phyloP scores from a whole-genome alignment of 2,797 vertebrate genomes.

The Holocentrus rufus region DNA sequence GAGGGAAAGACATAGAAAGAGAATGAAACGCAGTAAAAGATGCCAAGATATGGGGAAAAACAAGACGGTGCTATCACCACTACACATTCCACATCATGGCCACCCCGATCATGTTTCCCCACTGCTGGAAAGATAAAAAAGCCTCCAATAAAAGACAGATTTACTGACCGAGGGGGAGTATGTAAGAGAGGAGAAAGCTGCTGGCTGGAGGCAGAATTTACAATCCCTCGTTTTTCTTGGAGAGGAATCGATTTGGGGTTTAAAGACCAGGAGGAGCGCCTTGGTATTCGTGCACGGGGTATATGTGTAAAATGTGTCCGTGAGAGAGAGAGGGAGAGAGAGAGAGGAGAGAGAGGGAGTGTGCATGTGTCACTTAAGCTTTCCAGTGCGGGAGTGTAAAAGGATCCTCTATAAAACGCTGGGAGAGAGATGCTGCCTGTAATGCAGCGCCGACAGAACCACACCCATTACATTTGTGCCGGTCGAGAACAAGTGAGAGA shows the following conservation, averaged over 20 bases:
- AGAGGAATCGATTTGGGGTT: slow-evolving; percentile 39
- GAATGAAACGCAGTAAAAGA: not conserved
- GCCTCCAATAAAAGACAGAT: slow-evolving; percentile 69
- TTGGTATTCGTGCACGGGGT: slow-evolving; percentile 24
- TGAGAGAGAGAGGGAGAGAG: slow-evolving; percentile 6
- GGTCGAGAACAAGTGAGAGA: slow-evolving; percentile 28
- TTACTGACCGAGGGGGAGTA: slow-evolving; percentile 50
- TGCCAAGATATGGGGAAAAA: not conserved
- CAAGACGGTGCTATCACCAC: slow-evolving; percentile 3
- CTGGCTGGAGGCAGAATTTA: slow-evolving; percentile 54
- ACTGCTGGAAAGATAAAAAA: slow-evolving; percentile 48
- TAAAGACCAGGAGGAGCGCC: slow-evolving; percentile 24
- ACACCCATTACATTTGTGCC: slow-evolving; percentile 63
- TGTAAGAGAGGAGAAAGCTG: slow-evolving; percentile 29
- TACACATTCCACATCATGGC: slow-evolving; percentile 33
- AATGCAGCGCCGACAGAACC: slow-evolving; percentile 63
- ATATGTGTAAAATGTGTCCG: not conserved
- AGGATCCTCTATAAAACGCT: slow-evolving; percentile 58
- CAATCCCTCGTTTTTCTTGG: slow-evolving; percentile 40
- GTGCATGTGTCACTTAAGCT: slow-evolving; percentile 16
- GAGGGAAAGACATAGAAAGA: slow-evolving; percentile 18
- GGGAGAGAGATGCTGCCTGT: slow-evolving; percentile 50
- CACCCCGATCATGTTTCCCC: slow-evolving; percentile 38
- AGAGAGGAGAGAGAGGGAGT: slow-evolving; percentile 6
- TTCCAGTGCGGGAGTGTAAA: slow-evolving; percentile 54